phyloP scores from a whole-genome alignment of 2,113 vertebrate genomes.

The Galemys pyrenaicus region DNA sequence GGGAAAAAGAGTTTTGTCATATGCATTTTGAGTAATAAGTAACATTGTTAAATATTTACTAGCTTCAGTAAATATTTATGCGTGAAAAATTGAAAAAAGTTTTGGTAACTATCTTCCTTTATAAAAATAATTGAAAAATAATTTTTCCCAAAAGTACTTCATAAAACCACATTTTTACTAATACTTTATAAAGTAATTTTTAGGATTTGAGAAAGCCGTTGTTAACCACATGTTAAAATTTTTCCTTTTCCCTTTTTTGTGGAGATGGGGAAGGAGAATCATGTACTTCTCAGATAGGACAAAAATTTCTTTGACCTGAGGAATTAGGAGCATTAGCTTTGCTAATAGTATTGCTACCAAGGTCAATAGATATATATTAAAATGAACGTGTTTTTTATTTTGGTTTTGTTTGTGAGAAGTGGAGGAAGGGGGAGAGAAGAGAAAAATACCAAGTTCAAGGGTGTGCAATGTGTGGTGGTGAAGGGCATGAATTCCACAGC shows the following conservation, averaged over 20 bases:
- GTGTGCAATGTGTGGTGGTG: background rate
- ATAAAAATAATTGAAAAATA: conserved; percentile 35
- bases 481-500: background rate
- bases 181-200: background rate
- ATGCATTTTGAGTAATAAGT: conserved; percentile 35
- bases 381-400: background rate
- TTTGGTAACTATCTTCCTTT: conserved; percentile 13
- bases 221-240: background rate
- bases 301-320: conserved; percentile 14
- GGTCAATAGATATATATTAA: background rate
- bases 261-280: background rate
- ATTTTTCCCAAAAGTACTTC: background rate
- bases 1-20: background rate
- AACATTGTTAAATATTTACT: background rate
- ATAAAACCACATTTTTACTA: conserved; percentile 15
- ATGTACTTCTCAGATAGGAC: background rate
- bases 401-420: conserved; percentile 47
- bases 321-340: background rate
- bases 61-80: background rate
- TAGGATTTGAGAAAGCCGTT: background rate
- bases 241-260: background rate
- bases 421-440: background rate
- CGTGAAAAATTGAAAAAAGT: background rate
- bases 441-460: background rate
- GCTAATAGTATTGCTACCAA: background rate